A percentile compares a stretch with the other conserved stretches of the same genome.
Conservation (phyloP, 1,140 invertebrate species). For the Aporrectodea caliginosa region DNA sequence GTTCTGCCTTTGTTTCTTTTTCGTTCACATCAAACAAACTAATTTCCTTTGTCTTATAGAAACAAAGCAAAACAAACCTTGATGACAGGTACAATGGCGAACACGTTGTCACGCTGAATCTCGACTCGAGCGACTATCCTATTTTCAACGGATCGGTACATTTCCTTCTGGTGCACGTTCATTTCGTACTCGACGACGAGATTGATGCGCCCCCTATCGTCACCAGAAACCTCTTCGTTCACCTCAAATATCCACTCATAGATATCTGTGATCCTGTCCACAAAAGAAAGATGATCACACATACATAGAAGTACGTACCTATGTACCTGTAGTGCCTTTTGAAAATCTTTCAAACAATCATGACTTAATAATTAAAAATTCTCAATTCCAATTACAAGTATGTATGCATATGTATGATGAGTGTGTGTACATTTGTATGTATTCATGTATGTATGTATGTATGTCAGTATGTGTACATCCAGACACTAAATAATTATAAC, state of each 20-base stretch:
- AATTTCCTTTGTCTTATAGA: background rate
- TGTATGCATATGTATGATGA: no score
- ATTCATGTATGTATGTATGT: no score
- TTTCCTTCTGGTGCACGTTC: constrained; percentile 11
- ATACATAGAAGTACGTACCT: no score
- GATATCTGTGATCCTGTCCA: constrained; percentile 71
- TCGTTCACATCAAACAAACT: background rate
- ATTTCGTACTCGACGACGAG: constrained; percentile 67
- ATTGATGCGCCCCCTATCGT: constrained; percentile 74
- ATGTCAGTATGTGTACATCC: no score
- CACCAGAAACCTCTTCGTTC: constrained; percentile 69
- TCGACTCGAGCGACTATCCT: constrained; percentile 75
- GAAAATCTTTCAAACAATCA: no score
- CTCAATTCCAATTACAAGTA: no score
- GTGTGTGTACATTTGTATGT: no score
- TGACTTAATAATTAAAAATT: no score
- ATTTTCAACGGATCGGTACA: constrained; percentile 24
- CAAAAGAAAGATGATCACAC: no score
- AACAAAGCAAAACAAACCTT: constrained; percentile 63
- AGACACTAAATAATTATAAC: no score
- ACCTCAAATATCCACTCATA: constrained; percentile 87
- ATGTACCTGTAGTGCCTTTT: no score
- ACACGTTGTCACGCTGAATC: constrained; percentile 89
- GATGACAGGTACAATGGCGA: constrained; percentile 87
- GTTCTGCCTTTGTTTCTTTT: no score